Base-by-base conservation (phyloP, 2,888 invertebrate genomes). In the Drosophila neonasuta region DNA sequence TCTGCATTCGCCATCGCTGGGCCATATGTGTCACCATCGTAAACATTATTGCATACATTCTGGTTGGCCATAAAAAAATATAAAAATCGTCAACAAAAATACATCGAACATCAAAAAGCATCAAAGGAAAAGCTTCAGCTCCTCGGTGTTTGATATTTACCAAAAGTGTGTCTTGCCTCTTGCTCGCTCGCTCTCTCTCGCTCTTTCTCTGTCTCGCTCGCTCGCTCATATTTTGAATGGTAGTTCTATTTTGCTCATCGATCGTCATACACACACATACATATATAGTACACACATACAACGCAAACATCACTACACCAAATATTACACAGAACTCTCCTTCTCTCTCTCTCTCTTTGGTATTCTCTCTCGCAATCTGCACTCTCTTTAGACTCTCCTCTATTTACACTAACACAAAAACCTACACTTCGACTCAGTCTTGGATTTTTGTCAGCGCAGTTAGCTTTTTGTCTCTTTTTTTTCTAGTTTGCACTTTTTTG, bases 81-180 rank as follows among this genome's bases (percentile, higher is more conserved):
- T n/a, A 36, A 11, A 36, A 36, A 36, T 36, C 36, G 36, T 61
- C 71, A 36, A 62, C 29, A 46, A 68, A 49, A 48, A 24, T 24
- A 24, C 24, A 24, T 24, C 24, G 6, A 24, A 24, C 66, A 66
- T 74, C 39, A 32, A 13, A 66, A 61, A 58, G 65, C 83, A 41
- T 84, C 44, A 41, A 55, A 42, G 57, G 54, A 46, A 52, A 52
- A 84, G 86, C 85, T 68, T 66, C 51, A 54, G 74, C 72, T 69
- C 77, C 87, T 85, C 88, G 89, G 90, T 90, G 90, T 87, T 89
- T 90, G 89, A 89, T 89, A 89, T 88, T 86, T 85, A 77, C 10
- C 2, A 46, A 46, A 42, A 45, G 52, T 57, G 56, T 61, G 61
- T 42, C 49, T 71, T 69, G 68, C 65, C 62, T 68, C 62, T 65